phyloP scores from a whole-genome alignment of 2,888 invertebrate species.

The Nymphalis polychloros region DNA sequence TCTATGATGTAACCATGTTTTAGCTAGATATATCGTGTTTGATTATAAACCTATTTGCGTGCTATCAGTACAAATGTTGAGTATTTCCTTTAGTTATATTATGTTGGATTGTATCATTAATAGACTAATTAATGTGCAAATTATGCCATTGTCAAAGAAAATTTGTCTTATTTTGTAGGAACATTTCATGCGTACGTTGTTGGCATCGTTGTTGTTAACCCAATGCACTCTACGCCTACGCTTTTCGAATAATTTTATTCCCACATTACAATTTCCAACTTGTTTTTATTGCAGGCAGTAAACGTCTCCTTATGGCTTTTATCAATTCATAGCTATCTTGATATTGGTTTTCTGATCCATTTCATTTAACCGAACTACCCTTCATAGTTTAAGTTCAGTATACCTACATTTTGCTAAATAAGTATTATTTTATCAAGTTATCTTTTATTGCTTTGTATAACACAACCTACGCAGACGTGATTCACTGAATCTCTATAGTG shows the following conservation, averaged over 20 bases:
- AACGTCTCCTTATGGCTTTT: constrained; percentile 31
- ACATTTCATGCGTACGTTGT: constrained; percentile 27
- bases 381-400: constrained; percentile 17
- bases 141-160: neutral
- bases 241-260: constrained; percentile 29
- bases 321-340: constrained; percentile 32
- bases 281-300: constrained; percentile 33
- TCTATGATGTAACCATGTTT: too few relatives aligned
- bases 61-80: too few relatives aligned
- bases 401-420: constrained; percentile 19
- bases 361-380: constrained; percentile 23
- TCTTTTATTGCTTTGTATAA: constrained; percentile 10
- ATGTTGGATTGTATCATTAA: too few relatives aligned
- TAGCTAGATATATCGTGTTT: too few relatives aligned
- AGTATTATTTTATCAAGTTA: constrained; percentile 23
- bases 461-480: constrained; percentile 32
- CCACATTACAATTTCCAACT: constrained; percentile 27
- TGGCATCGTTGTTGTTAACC: constrained; percentile 31
- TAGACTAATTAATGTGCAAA: neutral
- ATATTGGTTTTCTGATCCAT: constrained; percentile 29
- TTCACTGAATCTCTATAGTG: constrained; percentile 28
- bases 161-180: neutral
- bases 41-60: too few relatives aligned
- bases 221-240: constrained; percentile 40
- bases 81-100: too few relatives aligned